Evolutionary conservation across 2,888 invertebrate species (phyloP), one percentile per base, ranked within the genome.

Genomic region (Cheilosia impressa): DNA sequence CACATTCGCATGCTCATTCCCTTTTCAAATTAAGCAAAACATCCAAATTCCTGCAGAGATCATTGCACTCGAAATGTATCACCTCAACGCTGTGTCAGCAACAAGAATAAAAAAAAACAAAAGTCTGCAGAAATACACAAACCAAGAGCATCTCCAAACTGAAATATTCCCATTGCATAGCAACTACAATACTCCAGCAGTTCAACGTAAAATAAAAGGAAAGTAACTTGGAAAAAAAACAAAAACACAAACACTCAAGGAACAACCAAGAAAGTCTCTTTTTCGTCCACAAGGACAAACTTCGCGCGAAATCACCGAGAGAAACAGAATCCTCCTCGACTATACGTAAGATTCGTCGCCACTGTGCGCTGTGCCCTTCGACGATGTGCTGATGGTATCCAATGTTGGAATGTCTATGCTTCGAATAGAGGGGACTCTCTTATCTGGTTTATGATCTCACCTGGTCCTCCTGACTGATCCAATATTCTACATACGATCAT

Each of bases 401-500:
- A 71, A 47, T 47, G 85, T 19, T 72, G 80, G 84, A 75, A 84
- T 78, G 83, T 53, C 66, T 50, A 60, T 63, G 43, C 63, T 22
- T 71, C 38, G 60, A 73, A 78, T 57, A 60, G 57, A 72, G 68
- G 65, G 68, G 76, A 77, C 63, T 17, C 68, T 82, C 87, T 87
- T 87, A 87, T 87, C 87, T 77, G 68, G 63, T 82, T 87, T 82
- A 78, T 87, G 87, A 87, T 87, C 87, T 87, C 87, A 87, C 82
- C 87, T 87, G 87, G 82, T 73, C 87, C 77, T 82, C 58, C 82
- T 69, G 77, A 78, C 87, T 87, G 87, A 87, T 87, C 87, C 82
- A 82, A 87, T 87, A 85, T 85, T 85, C 85, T 85, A 85, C 85
- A 85, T 85, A 85, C 72, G 85, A 85, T 77, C 81, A 85, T 81